Evolutionary conservation across 2,888 invertebrate species (phyloP).

Genomic region (Capitulum mitella): DNA sequence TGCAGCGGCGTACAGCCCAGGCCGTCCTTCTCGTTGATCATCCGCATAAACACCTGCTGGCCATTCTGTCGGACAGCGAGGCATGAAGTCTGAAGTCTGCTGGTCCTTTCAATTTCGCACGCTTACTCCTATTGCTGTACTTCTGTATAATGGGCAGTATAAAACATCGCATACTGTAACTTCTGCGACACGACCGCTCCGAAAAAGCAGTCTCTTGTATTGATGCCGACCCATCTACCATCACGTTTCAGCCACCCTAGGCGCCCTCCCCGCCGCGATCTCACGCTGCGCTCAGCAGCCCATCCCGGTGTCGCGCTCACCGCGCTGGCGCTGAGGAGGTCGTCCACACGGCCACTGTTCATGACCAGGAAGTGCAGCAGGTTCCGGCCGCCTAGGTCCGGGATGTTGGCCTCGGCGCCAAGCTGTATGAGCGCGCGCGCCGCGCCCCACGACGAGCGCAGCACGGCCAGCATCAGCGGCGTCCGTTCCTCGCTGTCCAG

Average conservation of each 20-base stretch:
- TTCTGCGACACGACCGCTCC: no score
- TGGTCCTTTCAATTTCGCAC: not conserved
- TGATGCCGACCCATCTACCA: no score
- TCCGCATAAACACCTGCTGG: constrained; percentile 39
- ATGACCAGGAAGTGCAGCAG: constrained; percentile 78
- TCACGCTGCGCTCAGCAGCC: no score
- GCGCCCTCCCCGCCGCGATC: no score
- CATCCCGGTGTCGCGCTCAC: no score
- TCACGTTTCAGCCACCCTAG: no score
- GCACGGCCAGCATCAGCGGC: constrained; percentile 70
- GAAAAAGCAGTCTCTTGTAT: no score
- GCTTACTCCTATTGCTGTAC: not conserved
- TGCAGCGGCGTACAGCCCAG: constrained; percentile 80
- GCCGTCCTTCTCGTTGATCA: constrained; percentile 72
- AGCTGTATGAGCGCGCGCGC: constrained; percentile 63
- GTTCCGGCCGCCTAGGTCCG: constrained; percentile 72
- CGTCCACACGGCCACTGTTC: constrained; percentile 74
- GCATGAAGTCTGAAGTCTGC: not conserved
- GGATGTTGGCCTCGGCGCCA: constrained; percentile 67
- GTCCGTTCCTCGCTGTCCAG: constrained; percentile 48
- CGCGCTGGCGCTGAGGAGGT: constrained; percentile 47
- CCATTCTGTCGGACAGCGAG: not conserved
- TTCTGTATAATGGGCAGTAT: no score
- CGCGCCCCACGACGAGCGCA: constrained; percentile 73
- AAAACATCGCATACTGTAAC: no score